phyloP scores from a whole-genome alignment of 2,113 vertebrate species.

The Pongo abelii region DNA sequence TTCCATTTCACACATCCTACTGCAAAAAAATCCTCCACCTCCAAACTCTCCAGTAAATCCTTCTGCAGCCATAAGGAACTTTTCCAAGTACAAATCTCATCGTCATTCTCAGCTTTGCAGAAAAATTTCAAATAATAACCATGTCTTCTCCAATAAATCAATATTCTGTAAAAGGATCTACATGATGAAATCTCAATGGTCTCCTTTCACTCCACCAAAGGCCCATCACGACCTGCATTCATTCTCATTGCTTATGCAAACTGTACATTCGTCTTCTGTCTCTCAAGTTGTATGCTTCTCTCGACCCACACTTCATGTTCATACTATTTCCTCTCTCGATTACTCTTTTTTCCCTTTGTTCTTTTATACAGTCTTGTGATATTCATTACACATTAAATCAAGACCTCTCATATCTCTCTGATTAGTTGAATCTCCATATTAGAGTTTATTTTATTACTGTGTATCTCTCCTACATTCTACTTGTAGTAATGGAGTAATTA shows the following conservation, averaged over 20 bases:
- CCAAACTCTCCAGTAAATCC: not conserved
- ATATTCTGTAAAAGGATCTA: rapidly evolving
- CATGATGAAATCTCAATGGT: rapidly evolving
- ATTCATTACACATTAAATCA: not conserved
- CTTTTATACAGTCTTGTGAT: not conserved
- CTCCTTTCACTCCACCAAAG: too few species aligned
- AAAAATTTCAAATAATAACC: not conserved
- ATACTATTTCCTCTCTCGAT: not conserved
- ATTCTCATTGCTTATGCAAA: not conserved
- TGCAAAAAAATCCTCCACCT: not conserved
- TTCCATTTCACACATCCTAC: not conserved
- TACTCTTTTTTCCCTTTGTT: not conserved
- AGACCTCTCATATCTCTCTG: not conserved
- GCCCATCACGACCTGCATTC: too few species aligned
- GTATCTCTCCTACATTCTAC: not conserved
- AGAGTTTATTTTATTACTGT: not conserved
- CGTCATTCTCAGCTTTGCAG: not conserved
- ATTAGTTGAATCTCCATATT: not conserved
- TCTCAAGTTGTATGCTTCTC: not conserved
- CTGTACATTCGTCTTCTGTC: not conserved
- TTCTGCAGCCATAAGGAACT: not conserved
- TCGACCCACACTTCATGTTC: too few species aligned
- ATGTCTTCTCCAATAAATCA: not conserved
- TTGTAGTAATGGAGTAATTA: not conserved
- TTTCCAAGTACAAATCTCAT: not conserved